Base-by-base conservation (phyloP, 2,113 vertebrate genomes). In the Cyprinodon brontotheroides region DNA sequence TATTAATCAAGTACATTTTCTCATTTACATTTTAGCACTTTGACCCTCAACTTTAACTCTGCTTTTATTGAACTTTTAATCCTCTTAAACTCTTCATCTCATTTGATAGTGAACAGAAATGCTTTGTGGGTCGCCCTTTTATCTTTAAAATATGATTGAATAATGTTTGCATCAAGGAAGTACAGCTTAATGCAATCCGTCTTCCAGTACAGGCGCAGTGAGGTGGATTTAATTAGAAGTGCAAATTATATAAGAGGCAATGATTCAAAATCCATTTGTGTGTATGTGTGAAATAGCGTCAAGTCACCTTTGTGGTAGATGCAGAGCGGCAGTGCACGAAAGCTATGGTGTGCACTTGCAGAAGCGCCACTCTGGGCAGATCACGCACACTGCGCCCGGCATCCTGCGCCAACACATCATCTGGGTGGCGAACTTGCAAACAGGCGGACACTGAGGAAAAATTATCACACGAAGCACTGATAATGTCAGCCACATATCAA, bases 321-420 rank as follows among this genome's bases (percentile, higher is more conserved):
- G 95, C 98, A 99, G 94, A 99, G 96, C 88, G 98, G 98, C 93
- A 99, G 96, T 97, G 93, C n/a, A n/a, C n/a, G n/a, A n/a, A n/a
- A n/a, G 98, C 98, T 93, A 98, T 99, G 92, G 97, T 98, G 92
- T 99, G 97, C 73, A 98, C 98, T 87, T 98, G 97, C 93, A 98
- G 96, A 89, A 99, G 96, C 79, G 99, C 98, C n/a, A n/a, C 89
- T 99, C 98, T 91, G 99, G 95, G 94, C 98, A 99, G 93, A 99
- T 99, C 89, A 99, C n/a, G n/a, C 97, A 78, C 98, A 99, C 93
- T 99, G n/a, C 98, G 1, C n/a, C 98, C 98, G 0, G 97, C 96
- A 3, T 99, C 97, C 94, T 96, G 97, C 82, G 96, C 96, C 94
- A 99, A 94, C 92, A 99, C 98, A 0, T 99, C 98, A 83, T 99